Conservation (phyloP, 2,113 vertebrate species). For the Etheostoma cragini region DNA sequence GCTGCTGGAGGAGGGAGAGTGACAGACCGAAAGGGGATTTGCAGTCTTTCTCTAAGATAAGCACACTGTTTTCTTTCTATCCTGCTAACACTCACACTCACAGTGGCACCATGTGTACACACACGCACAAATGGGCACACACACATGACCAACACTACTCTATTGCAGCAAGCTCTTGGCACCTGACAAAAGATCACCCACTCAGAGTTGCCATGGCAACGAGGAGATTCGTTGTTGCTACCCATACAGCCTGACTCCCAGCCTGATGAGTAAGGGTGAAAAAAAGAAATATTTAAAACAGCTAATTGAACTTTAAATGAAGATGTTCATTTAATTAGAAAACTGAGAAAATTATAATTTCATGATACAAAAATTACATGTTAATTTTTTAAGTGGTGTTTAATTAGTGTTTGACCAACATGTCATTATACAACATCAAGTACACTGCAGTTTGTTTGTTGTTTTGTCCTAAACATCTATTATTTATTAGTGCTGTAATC, state of each 20-base stretch:
- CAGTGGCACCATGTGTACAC: not conserved
- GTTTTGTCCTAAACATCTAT: not conserved
- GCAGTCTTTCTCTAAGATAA: constrained; percentile 40
- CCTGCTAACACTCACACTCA: not conserved
- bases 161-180: constrained; percentile 70
- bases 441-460: not conserved
- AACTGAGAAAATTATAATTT: constrained; percentile 24
- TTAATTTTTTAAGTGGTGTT: constrained; percentile 14
- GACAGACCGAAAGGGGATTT: constrained; percentile 69
- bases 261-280: constrained; percentile 16
- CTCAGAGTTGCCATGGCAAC: constrained; percentile 77
- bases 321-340: constrained; percentile 42
- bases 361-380: not conserved
- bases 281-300: constrained; percentile 1
- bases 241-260: constrained; percentile 50
- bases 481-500: constrained; percentile 11
- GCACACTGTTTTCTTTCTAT: not conserved
- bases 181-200: constrained; percentile 78
- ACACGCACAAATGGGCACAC: not conserved
- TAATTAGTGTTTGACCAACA: constrained; percentile 43
- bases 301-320: constrained; percentile 59
- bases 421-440: constrained; percentile 23
- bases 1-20: constrained; percentile 52
- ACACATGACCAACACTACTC: constrained; percentile 45
- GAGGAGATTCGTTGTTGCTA: constrained; percentile 63